Percentiles rank a stretch among this genome's conserved stretches.
These are phyloP conservation scores for Amblyteles armatorius DNA, from an alignment of 2,888 invertebrate genomes.

Conservation along the genomic window DNA sequence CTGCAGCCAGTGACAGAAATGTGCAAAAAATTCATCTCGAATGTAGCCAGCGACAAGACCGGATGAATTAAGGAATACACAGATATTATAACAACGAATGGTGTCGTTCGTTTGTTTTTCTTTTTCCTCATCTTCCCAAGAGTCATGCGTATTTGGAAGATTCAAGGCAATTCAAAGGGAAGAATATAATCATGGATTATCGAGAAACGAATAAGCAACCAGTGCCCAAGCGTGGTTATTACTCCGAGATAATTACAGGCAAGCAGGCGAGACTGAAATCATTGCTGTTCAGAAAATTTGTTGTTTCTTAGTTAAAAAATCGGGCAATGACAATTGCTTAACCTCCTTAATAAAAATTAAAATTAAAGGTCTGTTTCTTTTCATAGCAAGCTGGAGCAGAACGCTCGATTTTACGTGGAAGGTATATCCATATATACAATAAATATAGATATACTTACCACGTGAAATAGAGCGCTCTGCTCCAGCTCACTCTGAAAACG, in stretches of 20 bases:
- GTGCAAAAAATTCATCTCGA: no score
- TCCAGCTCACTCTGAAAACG: no score
- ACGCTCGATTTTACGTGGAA: no score
- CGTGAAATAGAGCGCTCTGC: no score
- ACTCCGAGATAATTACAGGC: conserved; percentile 87
- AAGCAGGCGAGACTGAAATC: conserved; percentile 82
- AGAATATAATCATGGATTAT: conserved; percentile 37
- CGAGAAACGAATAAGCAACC: conserved; percentile 42
- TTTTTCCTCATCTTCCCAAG: background rate
- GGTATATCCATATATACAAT: no score
- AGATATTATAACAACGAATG: background rate
- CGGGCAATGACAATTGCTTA: conserved; percentile 84
- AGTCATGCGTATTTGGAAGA: background rate
- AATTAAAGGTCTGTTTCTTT: background rate
- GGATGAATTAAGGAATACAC: no score
- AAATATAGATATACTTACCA: no score
- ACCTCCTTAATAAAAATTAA: conserved; percentile 80
- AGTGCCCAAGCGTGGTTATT: conserved; percentile 86
- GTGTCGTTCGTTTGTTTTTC: background rate
- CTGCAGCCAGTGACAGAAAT: no score
- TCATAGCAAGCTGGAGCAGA: no score
- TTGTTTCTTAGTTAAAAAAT: conserved; percentile 20
- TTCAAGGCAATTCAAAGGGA: background rate
- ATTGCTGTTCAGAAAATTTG: conserved; percentile 68
- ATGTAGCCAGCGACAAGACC: no score